Evolutionary conservation across 2,797 vertebrate species (phyloP), one percentile per base, ranked within the genome.

Genomic region (Setipinna tenuifilis): DNA sequence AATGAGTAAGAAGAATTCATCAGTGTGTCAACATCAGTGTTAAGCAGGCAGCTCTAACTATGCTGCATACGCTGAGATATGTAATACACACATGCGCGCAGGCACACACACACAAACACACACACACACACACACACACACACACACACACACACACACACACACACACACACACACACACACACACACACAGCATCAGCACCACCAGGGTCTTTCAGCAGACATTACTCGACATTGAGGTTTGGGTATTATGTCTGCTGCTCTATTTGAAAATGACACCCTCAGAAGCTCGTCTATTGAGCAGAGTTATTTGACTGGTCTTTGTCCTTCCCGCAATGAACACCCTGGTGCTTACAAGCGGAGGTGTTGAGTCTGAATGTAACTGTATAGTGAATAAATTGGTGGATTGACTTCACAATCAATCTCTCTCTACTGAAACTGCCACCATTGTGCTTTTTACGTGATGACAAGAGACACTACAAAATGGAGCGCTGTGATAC

Each of bases 1-100:
- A 90, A 87, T 87, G 57, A 87, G 86, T 75, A 83, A 83, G 80
- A 83, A 54, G 82, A 87, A 86, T 84, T 44, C 88, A 81, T 85
- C 87, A 85, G 68, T 17, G 23, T 82, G 85, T 89, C 57, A 86
- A 54, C 28, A 46, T 46, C 65, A 81, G 71, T 58, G 25, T 58
- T 65, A 82, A 88, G 41, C 6, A 28, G 65, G 35, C 71, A 78
- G 71, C 17, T 5, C 5, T 78, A 44, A 84, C 82, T 57, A 82
- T 61, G 84, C 81, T 35, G 44, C 83, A 48, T 82, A 82, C 82
- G 44, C 71, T 21, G 71, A 78, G 71, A 19, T 78, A 78, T 78
- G 31, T 41, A 78, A 21, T 78, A 35, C 50, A 54, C 50, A 54
- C 50, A 54, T 7, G 9, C 7, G 9, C 50, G 9, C 50, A 54